Percentiles rank a stretch among this genome's conserved stretches.
Evolutionary conservation across 2,888 invertebrate genomes (phyloP).

Genomic region (Hydraecia micacea): DNA sequence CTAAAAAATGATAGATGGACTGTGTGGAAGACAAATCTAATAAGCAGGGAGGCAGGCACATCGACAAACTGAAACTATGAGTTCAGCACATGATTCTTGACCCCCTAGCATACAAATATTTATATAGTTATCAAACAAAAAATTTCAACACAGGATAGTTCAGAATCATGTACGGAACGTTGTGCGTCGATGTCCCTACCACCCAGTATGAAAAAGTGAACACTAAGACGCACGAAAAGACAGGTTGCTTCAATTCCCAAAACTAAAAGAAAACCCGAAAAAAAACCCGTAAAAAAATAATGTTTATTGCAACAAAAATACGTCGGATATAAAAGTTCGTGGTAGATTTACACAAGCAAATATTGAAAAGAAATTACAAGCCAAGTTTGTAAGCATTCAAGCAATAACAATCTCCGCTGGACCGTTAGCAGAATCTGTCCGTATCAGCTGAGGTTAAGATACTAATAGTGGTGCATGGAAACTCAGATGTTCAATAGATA

Average conservation of each 20-base stretch:
- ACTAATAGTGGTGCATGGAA: constrained; percentile 2
- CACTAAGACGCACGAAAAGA: no score
- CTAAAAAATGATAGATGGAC: background rate
- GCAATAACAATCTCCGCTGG: background rate
- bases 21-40: background rate
- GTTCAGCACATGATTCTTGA: no score
- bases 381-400: background rate
- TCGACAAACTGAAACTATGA: no score
- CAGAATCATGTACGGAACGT: no score
- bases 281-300: background rate
- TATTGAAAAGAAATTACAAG: background rate
- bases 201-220: background rate
- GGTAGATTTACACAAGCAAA: background rate
- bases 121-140: no score
- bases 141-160: no score
- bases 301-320: background rate
- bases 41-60: no score
- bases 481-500: constrained; percentile 9
- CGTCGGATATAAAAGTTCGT: background rate
- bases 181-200: no score
- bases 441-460: constrained; percentile 7
- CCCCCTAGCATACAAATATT: no score
- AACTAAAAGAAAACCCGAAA: background rate
- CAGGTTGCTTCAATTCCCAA: background rate
- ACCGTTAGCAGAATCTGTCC: constrained; percentile 9